These are phyloP conservation scores for Pungitius pungitius DNA, from an alignment of 2,113 vertebrate genomes.

Conservation along the genomic window DNA sequence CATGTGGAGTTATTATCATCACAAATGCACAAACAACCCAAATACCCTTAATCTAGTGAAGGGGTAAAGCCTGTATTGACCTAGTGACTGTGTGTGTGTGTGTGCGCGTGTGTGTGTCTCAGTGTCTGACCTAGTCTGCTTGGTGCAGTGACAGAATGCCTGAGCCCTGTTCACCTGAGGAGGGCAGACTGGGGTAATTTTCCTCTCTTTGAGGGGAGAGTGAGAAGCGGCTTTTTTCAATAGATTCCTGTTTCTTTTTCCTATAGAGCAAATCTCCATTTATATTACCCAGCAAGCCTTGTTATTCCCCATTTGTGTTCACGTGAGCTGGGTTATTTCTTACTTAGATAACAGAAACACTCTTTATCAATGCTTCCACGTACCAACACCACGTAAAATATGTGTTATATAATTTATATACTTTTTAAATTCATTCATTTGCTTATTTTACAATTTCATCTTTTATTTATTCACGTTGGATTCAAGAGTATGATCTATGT, in stretches of 20 bases:
- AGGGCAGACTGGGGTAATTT: conserved; percentile 81
- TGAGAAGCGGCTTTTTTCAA: conserved; percentile 8
- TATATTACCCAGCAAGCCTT: conserved; percentile 32
- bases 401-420: neutral
- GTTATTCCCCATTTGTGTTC: conserved; percentile 20
- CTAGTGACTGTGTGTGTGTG: conserved; percentile 57
- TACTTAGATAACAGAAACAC: conserved; percentile 33
- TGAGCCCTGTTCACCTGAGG: conserved; percentile 78
- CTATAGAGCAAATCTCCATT: conserved; percentile 41
- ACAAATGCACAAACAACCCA: conserved; percentile 77
- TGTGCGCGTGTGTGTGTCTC: conserved; percentile 21
- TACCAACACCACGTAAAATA: neutral
- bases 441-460: neutral
- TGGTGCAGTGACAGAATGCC: conserved; percentile 51
- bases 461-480: conserved; percentile 30
- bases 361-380: conserved; percentile 2
- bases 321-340: conserved; percentile 34
- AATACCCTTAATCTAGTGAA: conserved; percentile 77
- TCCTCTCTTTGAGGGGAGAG: conserved; percentile 57
- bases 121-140: conserved; percentile 60
- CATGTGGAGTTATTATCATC: conserved; percentile 74
- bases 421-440: neutral
- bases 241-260: conserved; percentile 19
- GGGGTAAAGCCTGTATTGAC: conserved; percentile 79
- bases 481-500: conserved; percentile 17